A percentile compares a stretch with the other conserved stretches of the same genome.
Evolutionary conservation across 2,797 vertebrate genomes (phyloP).

Genomic region (Microchirus variegatus): DNA sequence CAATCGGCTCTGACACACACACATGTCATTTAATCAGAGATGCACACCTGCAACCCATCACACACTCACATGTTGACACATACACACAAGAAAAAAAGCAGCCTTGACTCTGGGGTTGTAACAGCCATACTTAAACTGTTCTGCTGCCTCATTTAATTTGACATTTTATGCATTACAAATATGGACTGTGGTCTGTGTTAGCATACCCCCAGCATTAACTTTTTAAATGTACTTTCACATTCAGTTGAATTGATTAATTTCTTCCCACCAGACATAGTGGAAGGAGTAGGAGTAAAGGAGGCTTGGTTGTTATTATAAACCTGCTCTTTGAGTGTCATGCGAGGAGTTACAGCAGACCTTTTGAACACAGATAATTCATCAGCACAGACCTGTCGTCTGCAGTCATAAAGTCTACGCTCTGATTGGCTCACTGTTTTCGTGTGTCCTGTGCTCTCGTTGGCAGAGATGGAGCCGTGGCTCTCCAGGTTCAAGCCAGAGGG

Average conservation of each 20-base stretch:
- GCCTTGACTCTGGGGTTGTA: too few species aligned
- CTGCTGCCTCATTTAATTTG: not conserved
- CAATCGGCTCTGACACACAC: too few species aligned
- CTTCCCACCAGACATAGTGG: too few species aligned
- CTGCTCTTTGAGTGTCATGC: not conserved
- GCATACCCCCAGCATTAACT: not conserved
- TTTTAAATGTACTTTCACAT: too few species aligned
- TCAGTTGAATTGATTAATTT: too few species aligned
- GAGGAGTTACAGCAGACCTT: conserved; percentile 37
- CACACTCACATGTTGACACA: too few species aligned
- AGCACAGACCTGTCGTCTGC: conserved; percentile 34
- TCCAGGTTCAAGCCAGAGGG: conserved; percentile 90
- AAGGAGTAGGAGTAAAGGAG: too few species aligned
- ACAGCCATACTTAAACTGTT: too few species aligned
- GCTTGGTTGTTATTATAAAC: not conserved
- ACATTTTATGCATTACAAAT: not conserved
- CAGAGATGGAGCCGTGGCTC: conserved; percentile 97
- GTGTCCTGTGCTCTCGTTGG: conserved; percentile 68
- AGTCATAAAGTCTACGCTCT: conserved; percentile 21
- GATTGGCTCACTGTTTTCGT: conserved; percentile 43
- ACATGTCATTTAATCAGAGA: too few species aligned
- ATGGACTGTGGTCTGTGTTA: not conserved
- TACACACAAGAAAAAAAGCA: too few species aligned
- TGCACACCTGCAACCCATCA: too few species aligned
- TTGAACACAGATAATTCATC: conserved; percentile 42